These are phyloP conservation scores for Cyprinus carpio DNA, from an alignment of 2,113 vertebrate species.

Conservation along the genomic window DNA sequence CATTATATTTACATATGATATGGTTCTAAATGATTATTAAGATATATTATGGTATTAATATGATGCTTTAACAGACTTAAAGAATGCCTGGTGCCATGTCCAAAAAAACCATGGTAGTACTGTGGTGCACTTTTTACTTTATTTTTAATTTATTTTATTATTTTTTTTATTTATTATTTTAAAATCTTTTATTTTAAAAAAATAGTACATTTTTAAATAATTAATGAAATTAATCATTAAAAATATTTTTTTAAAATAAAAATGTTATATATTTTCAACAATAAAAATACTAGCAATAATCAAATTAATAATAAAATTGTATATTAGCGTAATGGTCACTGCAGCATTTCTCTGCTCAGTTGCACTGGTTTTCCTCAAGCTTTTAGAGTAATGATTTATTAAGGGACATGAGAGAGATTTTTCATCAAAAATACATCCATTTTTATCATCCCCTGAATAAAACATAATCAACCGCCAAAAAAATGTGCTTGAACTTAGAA, in stretches of 20 bases:
- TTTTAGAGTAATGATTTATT: constrained; percentile 63
- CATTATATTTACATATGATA: not conserved
- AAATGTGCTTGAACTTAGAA: constrained; percentile 34
- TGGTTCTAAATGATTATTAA: not conserved
- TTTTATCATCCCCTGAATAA: constrained; percentile 57
- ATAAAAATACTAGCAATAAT: not conserved
- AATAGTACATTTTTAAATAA: not conserved
- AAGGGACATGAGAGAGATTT: constrained; percentile 57
- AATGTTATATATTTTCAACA: not conserved
- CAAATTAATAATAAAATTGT: not conserved
- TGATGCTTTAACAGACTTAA: not conserved
- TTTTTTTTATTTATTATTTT: not conserved
- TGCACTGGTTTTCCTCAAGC: constrained; percentile 42
- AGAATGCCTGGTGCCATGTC: not conserved
- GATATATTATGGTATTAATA: not conserved
- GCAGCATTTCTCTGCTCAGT: constrained; percentile 8
- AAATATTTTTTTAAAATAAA: too few species aligned
- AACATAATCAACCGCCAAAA: constrained; percentile 50
- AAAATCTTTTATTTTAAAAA: too few species aligned
- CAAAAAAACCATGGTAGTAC: not conserved
- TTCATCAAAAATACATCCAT: constrained; percentile 64
- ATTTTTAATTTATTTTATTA: not conserved
- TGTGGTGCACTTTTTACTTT: not conserved
- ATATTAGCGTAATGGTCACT: not conserved
- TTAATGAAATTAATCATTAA: not conserved